Conservation (phyloP, 2,797 vertebrate genomes). For the Fistularia commersonii region DNA sequence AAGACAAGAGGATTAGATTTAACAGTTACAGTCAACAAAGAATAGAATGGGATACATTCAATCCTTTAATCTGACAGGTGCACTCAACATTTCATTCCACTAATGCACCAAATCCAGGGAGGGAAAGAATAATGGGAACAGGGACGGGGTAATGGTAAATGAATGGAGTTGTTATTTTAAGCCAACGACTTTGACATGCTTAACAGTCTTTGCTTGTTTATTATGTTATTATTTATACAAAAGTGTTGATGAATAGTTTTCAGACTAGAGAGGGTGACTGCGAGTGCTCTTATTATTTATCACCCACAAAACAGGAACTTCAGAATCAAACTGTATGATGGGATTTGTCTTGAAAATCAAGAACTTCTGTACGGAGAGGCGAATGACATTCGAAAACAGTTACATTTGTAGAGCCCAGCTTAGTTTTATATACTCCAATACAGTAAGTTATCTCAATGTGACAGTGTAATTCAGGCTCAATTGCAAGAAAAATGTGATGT, state of each 20-base stretch:
- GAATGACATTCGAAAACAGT: too few relatives aligned
- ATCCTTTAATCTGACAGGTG: slow-evolving; percentile 75
- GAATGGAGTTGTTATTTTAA: slow-evolving; percentile 21
- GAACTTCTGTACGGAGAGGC: too few relatives aligned
- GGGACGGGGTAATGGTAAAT: slow-evolving; percentile 8
- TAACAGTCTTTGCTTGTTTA: background rate
- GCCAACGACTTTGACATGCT: slow-evolving; percentile 2
- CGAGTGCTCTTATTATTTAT: too few relatives aligned
- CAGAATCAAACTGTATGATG: too few relatives aligned
- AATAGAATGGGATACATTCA: slow-evolving; percentile 60
- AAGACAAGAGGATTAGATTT: slow-evolving; percentile 60
- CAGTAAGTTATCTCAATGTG: too few relatives aligned
- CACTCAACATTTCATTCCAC: slow-evolving; percentile 67
- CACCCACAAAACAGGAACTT: too few relatives aligned
- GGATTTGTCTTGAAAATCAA: too few relatives aligned
- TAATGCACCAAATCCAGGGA: slow-evolving; percentile 65
- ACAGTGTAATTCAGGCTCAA: too few relatives aligned
- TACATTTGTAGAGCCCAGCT: too few relatives aligned
- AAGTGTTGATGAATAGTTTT: slow-evolving; percentile 22
- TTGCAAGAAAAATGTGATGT: background rate
- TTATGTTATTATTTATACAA: too few relatives aligned
- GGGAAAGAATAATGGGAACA: slow-evolving; percentile 3
- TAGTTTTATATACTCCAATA: too few relatives aligned
- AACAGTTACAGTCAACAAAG: slow-evolving; percentile 67
- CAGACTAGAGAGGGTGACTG: slow-evolving; percentile 22